These are phyloP conservation scores for Lacanobia oleracea DNA, from an alignment of 2,888 invertebrate species.

Conservation along the genomic window DNA sequence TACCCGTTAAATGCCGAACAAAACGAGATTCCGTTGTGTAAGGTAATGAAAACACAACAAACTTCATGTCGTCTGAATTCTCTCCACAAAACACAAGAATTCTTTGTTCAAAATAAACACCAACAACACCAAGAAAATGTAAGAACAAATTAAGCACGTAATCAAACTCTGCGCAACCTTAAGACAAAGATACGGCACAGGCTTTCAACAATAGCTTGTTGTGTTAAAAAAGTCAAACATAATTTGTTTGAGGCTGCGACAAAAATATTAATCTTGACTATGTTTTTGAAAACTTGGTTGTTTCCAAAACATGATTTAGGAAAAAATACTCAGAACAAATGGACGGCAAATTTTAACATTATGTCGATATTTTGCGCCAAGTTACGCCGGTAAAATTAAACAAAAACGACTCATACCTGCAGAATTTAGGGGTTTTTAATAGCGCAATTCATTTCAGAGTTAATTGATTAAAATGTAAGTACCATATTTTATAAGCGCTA, in stretches of 20 bases:
- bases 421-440: no score
- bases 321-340: no score
- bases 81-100: not conserved
- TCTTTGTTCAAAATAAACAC: conserved; percentile 3
- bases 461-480: no score
- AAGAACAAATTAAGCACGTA: conserved; percentile 14
- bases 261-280: not conserved
- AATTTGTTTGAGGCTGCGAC: not conserved
- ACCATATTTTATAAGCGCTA: no score
- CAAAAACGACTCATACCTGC: no score
- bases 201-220: not conserved
- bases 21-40: no score
- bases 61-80: not conserved
- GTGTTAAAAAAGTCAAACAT: no score
- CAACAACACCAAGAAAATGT: not conserved
- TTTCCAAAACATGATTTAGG: not conserved
- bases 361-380: no score
- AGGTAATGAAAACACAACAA: not conserved
- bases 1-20: no score
- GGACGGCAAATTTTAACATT: no score
- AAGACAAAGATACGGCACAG: not conserved
- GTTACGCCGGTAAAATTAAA: no score
- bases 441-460: no score
- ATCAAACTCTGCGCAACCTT: conserved; percentile 9
- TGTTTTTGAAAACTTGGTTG: not conserved